Conservation (phyloP, 1,140 invertebrate species). For the Lepidurus apus region DNA sequence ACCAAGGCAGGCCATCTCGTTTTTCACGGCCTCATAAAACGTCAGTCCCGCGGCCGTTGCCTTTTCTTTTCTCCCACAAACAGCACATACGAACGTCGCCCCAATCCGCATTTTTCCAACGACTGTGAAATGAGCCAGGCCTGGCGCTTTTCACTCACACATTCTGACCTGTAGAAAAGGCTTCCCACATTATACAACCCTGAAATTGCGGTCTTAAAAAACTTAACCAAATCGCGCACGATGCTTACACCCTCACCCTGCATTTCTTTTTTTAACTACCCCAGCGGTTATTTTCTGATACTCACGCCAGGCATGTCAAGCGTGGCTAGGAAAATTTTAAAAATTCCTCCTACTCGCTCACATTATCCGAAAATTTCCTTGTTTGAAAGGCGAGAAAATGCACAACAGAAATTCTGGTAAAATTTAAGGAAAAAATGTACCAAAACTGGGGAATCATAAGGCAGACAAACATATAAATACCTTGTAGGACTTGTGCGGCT, state of each 20-base stretch:
- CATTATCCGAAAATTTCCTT: no score
- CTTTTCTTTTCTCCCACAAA: slow-evolving; percentile 6
- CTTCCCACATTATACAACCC: background rate
- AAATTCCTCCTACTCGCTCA: no score
- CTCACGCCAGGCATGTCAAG: no score
- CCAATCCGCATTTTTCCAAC: background rate
- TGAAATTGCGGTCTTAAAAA: slow-evolving; percentile 15
- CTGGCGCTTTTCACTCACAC: background rate
- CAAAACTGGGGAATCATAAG: no score
- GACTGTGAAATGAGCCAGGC: slow-evolving; percentile 20
- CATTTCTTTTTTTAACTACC: background rate
- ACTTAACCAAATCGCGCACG: background rate
- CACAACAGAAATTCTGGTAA: no score
- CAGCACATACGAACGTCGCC: background rate
- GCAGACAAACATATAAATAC: no score
- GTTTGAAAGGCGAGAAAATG: no score
- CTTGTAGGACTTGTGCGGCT: no score
- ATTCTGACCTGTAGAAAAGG: slow-evolving; percentile 7
- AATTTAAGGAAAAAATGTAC: no score
- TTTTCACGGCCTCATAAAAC: slow-evolving; percentile 15
- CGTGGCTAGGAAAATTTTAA: no score
- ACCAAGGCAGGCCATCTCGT: slow-evolving; percentile 13
- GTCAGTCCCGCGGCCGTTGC: background rate
- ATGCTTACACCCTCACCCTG: background rate
- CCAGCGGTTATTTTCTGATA: background rate